Percentiles rank a stretch among this genome's conserved stretches.
Evolutionary conservation across 2,113 vertebrate species (phyloP).

Genomic region (Zapus hudsonius): DNA sequence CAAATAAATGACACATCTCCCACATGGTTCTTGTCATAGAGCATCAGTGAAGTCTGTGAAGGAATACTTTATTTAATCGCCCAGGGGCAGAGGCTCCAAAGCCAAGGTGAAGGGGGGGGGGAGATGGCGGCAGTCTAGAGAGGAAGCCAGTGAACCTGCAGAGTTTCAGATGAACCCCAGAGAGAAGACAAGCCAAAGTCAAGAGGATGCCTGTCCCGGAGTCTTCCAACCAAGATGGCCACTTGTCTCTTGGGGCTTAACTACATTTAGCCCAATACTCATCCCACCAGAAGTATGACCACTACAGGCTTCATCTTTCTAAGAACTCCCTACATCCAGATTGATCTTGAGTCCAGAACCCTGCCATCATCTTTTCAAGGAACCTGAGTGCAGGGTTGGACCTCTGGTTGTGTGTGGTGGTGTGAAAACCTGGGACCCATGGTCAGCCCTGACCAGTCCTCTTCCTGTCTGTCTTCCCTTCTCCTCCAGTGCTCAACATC

Average conservation of each 20-base stretch:
- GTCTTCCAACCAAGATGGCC: neutral
- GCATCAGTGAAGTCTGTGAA: neutral
- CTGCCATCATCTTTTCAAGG: neutral
- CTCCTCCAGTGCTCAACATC: too few relatives aligned
- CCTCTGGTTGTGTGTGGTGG: neutral
- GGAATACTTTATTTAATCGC: neutral
- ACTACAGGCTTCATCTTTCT: neutral
- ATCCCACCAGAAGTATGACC: neutral
- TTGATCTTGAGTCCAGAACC: too few relatives aligned
- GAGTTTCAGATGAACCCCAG: neutral
- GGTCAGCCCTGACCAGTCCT: rapidly evolving
- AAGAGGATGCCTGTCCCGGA: neutral
- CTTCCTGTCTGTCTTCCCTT: neutral
- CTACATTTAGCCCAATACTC: neutral
- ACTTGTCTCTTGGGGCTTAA: neutral
- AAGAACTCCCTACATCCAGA: too few relatives aligned
- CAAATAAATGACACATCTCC: neutral
- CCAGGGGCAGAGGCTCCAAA: neutral
- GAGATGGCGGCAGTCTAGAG: neutral
- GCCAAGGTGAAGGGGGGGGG: neutral
- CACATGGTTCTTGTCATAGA: neutral
- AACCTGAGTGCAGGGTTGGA: neutral
- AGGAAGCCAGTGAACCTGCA: neutral
- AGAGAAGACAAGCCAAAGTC: neutral
- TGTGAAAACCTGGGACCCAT: neutral